These are phyloP conservation scores for Felis chaus DNA, from an alignment of 2,113 vertebrate genomes.

Conservation along the genomic window DNA sequence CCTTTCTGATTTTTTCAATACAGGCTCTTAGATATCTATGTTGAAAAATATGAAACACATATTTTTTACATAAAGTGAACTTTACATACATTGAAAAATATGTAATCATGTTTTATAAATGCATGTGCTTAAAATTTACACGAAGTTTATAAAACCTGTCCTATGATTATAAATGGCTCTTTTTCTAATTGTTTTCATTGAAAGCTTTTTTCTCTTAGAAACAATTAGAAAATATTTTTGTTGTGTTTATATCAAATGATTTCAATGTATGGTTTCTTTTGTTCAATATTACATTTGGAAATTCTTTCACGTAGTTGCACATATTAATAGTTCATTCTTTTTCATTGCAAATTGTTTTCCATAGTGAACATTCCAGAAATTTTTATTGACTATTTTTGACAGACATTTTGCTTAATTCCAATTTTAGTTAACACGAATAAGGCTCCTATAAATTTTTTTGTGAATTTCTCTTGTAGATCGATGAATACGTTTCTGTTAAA, in stretches of 20 bases:
- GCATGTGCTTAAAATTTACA: not conserved
- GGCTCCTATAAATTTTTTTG: not conserved
- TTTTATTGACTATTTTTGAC: not conserved
- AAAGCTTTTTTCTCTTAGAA: not conserved
- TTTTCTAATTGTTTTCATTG: not conserved
- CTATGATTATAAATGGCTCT: not conserved
- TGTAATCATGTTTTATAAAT: not conserved
- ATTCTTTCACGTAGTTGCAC: not conserved
- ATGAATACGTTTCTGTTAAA: not conserved
- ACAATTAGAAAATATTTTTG: not conserved
- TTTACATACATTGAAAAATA: not conserved
- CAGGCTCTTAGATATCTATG: not conserved
- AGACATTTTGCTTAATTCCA: not conserved
- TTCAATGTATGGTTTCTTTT: not conserved
- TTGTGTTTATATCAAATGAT: not conserved
- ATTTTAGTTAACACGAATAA: not conserved
- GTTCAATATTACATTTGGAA: not conserved
- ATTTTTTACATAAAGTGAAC: not conserved
- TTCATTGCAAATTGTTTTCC: not conserved
- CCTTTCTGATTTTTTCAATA: not conserved
- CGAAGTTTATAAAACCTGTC: not conserved
- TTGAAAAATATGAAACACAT: not conserved
- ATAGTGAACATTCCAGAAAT: not conserved
- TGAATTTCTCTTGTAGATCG: not conserved
- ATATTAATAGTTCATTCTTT: not conserved